Base-by-base conservation (phyloP, 2,113 vertebrate species). In the Cathartes aura region DNA sequence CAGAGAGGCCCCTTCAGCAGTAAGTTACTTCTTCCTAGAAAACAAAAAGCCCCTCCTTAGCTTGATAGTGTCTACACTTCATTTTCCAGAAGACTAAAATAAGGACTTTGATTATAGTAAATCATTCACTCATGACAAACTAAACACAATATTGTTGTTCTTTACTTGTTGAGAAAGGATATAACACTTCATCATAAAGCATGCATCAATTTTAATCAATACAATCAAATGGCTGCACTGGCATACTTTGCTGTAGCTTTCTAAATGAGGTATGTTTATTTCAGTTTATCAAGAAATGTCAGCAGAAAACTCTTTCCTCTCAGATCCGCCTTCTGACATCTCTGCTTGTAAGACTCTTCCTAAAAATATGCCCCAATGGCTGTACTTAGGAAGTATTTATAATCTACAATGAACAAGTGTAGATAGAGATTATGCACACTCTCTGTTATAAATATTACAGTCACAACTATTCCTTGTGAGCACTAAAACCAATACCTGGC, bases 271-370 rank as follows among this genome's bases (percentile, higher is more conserved):
- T 72, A 64, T 53, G 47, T 79, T 96, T 92, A 89, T 88, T 94
- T 93, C 93, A 68, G 53, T 93, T 97, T 93, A 83, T 86, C 22
- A 91, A 90, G 48, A 94, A 92, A 86, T 55, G 67, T 76, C 90
- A 95, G 60, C 90, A 91, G 53, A 94, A 95, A 91, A 68, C 3
- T 72, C 50, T 64, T 66, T 82, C 53, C 78, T 89, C 76, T 94
- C 91, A 90, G 53, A 94, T 90, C 38, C 4, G 22, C 71, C 53
- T 96, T 90, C 66, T 96, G 74, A 93, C 74, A 91, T 87, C 45
- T 73, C 78, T 83, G 67, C 62, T 70, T 87, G 36, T 87, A 93
- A 95, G 64, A 93, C 19, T 45, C 15, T 78, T 92, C 62, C 76
- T 87, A 96, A 94, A 90, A 80, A 95, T 87, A 85, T 5, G 21